Evolutionary conservation across 1,140 invertebrate genomes (phyloP).

Genomic region (Calliopsis andreniformis): DNA sequence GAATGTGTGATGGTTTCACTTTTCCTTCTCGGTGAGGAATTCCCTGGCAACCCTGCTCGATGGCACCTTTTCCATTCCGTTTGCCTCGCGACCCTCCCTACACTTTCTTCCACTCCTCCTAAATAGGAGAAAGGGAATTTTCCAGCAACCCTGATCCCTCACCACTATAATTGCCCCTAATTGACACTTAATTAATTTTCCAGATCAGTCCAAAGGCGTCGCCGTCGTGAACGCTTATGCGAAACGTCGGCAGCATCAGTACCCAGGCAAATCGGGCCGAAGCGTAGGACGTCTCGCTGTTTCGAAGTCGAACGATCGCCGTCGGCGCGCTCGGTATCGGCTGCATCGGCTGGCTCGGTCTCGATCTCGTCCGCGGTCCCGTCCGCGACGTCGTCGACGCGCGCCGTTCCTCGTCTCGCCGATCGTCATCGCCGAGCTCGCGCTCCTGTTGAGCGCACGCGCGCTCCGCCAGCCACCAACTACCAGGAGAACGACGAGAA

Average conservation of each 20-base stretch:
- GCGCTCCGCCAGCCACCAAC: background rate
- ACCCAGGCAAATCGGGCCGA: conserved; percentile 67
- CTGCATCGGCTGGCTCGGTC: background rate
- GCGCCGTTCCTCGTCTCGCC: conserved; percentile 33
- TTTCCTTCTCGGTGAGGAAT: too few relatives aligned
- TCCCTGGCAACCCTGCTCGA: too few relatives aligned
- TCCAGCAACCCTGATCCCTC: too few relatives aligned
- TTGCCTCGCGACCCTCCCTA: too few relatives aligned
- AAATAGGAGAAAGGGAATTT: too few relatives aligned
- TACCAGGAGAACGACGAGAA: background rate
- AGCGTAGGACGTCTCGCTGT: conserved; percentile 36
- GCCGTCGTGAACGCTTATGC: conserved; percentile 61
- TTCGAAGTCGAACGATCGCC: conserved; percentile 56
- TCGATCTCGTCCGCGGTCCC: background rate
- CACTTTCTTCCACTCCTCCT: too few relatives aligned
- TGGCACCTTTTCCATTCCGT: too few relatives aligned
- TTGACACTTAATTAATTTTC: conserved; percentile 22
- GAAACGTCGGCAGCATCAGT: conserved; percentile 64
- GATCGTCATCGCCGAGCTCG: conserved; percentile 41
- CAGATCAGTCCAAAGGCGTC: conserved; percentile 63
- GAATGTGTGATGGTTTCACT: too few relatives aligned
- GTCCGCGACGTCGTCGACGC: conserved; percentile 24
- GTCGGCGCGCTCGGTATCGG: conserved; percentile 7
- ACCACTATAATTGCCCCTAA: too few relatives aligned
- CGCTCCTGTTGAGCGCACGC: conserved; percentile 25